A percentile compares a stretch with the other conserved stretches of the same genome.
Evolutionary conservation across 2,113 vertebrate species (phyloP).

Genomic region (Aleadryas rufinucha): DNA sequence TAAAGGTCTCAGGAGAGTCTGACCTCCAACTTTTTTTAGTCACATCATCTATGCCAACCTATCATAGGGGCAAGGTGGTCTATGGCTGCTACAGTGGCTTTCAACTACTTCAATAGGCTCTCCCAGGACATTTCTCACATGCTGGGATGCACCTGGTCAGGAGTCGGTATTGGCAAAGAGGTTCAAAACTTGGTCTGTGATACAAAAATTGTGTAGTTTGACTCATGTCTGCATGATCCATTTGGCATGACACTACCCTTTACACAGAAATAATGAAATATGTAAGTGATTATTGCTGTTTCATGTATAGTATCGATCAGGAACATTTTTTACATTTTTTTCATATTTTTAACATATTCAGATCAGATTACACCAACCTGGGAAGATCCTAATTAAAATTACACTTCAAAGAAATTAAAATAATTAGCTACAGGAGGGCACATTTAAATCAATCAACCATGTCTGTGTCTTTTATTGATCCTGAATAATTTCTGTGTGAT

Average conservation of each 20-base stretch:
- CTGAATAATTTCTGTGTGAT: neutral
- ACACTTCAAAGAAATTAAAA: neutral
- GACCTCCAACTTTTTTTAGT: neutral
- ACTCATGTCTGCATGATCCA: neutral
- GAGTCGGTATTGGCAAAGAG: neutral
- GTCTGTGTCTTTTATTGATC: neutral
- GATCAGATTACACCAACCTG: neutral
- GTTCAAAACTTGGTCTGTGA: neutral
- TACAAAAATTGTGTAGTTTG: neutral
- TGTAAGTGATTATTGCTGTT: neutral
- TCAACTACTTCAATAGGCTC: neutral
- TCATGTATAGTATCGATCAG: neutral
- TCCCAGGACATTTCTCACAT: neutral
- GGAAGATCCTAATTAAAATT: neutral
- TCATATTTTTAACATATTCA: neutral
- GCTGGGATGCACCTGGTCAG: neutral
- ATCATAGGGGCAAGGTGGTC: neutral
- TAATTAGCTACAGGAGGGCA: neutral
- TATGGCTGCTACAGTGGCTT: accelerated
- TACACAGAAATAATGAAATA: neutral
- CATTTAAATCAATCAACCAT: neutral
- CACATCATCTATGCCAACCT: neutral
- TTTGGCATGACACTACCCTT: neutral
- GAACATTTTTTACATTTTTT: neutral
- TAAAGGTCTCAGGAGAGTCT: neutral